Conservation (phyloP, 2,113 vertebrate species). For the Neolamprologus caudopunctatus region DNA sequence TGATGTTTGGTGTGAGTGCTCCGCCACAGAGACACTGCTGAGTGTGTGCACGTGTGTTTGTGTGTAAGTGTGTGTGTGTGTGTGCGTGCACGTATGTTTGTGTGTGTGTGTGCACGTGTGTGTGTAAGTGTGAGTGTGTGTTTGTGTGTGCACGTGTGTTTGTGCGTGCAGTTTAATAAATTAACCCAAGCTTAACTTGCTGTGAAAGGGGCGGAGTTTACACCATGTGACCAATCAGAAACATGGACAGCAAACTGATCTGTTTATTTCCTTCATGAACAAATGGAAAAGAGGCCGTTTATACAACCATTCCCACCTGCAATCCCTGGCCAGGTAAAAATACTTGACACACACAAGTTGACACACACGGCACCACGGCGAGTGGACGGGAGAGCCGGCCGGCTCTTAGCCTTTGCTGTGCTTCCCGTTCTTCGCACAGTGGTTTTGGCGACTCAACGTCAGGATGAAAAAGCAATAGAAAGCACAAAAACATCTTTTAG, state of each 20-base stretch:
- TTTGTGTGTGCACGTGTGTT: neutral
- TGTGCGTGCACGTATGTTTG: neutral
- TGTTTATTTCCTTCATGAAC: neutral
- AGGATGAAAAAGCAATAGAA: neutral
- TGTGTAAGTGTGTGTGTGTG: fast-evolving
- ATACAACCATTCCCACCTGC: neutral
- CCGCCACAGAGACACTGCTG: neutral
- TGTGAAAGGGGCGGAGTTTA: neutral
- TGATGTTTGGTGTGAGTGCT: neutral
- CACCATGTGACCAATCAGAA: neutral
- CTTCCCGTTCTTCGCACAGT: neutral
- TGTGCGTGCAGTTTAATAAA: neutral
- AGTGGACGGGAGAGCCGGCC: neutral
- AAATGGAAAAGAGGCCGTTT: neutral
- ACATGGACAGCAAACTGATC: neutral
- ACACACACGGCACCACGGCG: neutral
- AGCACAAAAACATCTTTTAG: neutral
- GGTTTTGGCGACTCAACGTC: neutral
- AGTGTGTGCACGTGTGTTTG: fast-evolving
- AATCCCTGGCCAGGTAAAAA: neutral
- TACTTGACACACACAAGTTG: neutral
- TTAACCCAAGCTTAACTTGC: neutral
- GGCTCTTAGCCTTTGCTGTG: neutral
- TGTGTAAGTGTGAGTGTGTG: no score
- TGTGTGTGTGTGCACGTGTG: neutral